A percentile compares a stretch with the other conserved stretches of the same genome.
Evolutionary conservation across 2,797 vertebrate species (phyloP).

Genomic region (Paedocypris micromegethes): DNA sequence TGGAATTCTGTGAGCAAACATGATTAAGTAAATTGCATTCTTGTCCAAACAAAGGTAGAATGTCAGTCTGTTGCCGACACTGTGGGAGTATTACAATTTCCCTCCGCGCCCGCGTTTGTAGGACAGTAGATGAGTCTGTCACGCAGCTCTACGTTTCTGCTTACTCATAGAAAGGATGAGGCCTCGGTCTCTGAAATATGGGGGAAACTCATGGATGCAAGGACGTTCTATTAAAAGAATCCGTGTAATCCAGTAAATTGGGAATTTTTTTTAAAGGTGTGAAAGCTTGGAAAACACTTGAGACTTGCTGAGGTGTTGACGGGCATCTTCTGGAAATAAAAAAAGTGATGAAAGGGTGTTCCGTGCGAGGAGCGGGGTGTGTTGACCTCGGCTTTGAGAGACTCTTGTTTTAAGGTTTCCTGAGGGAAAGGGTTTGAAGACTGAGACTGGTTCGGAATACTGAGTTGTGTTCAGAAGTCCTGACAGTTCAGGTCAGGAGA

Average conservation of each 20-base stretch:
- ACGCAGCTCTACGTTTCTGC: conserved; percentile 19
- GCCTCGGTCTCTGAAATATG: conserved; percentile 14
- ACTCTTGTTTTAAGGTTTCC: conserved; percentile 10
- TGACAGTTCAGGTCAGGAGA: not conserved
- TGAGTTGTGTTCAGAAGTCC: not conserved
- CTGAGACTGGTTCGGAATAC: not conserved
- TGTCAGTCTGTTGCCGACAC: conserved; percentile 26
- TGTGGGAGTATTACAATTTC: conserved; percentile 28
- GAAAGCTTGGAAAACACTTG: conserved; percentile 17
- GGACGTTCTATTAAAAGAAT: conserved; percentile 20
- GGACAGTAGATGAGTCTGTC: conserved; percentile 36
- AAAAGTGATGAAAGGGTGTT: conserved; percentile 24
- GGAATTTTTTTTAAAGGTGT: conserved; percentile 15
- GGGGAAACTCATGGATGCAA: conserved; percentile 6
- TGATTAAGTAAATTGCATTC: conserved; percentile 26
- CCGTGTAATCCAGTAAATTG: conserved; percentile 13
- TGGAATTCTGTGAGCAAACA: conserved; percentile 22
- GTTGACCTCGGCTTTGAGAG: conserved; percentile 20
- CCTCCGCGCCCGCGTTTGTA: conserved; percentile 12
- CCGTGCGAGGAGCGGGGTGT: conserved; percentile 10
- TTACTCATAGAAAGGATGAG: conserved; percentile 22
- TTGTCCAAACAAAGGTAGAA: conserved; percentile 34
- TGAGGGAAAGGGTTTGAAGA: not conserved
- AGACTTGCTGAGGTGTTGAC: conserved; percentile 30
- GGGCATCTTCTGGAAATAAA: not conserved